phyloP scores from a whole-genome alignment of 2,113 vertebrate genomes.

The Cololabis saira region DNA sequence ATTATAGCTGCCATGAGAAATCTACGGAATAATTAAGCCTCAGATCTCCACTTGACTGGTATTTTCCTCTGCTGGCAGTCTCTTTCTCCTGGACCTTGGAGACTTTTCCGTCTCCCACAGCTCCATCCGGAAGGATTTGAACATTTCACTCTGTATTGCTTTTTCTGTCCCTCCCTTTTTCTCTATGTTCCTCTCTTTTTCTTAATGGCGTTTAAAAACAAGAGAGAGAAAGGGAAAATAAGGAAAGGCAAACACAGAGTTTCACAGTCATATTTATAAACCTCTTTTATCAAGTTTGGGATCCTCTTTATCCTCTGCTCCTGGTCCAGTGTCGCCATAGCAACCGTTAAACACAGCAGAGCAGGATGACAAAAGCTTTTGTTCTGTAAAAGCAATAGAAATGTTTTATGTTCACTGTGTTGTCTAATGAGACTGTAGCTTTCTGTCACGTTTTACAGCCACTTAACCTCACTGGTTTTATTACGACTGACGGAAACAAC shows the following conservation, averaged over 20 bases:
- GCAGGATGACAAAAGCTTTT: constrained; percentile 65
- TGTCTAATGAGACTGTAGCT: constrained; percentile 32
- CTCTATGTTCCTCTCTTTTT: constrained; percentile 13
- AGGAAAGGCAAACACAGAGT: constrained; percentile 22
- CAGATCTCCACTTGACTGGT: constrained; percentile 49
- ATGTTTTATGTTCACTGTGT: constrained; percentile 41
- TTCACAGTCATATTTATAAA: constrained; percentile 54
- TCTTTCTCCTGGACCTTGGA: constrained; percentile 40
- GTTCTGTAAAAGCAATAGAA: constrained; percentile 53
- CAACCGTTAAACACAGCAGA: constrained; percentile 61
- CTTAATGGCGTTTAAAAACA: constrained; percentile 17
- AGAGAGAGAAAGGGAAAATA: constrained; percentile 9
- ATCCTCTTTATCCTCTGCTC: constrained; percentile 57
- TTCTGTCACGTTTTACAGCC: constrained; percentile 36
- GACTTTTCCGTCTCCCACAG: constrained; percentile 59
- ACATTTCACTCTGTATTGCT: constrained; percentile 29
- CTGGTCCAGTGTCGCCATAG: constrained; percentile 57
- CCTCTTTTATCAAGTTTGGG: constrained; percentile 55
- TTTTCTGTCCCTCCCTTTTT: constrained; percentile 22
- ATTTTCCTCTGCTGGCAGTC: constrained; percentile 63
- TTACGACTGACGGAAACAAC: neutral
- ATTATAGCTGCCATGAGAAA: constrained; percentile 24
- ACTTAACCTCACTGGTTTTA: constrained; percentile 18
- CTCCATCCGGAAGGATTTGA: constrained; percentile 57
- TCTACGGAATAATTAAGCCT: constrained; percentile 41